Conservation (phyloP, 2,113 vertebrate species). For the Rhagologus leucostigma region DNA sequence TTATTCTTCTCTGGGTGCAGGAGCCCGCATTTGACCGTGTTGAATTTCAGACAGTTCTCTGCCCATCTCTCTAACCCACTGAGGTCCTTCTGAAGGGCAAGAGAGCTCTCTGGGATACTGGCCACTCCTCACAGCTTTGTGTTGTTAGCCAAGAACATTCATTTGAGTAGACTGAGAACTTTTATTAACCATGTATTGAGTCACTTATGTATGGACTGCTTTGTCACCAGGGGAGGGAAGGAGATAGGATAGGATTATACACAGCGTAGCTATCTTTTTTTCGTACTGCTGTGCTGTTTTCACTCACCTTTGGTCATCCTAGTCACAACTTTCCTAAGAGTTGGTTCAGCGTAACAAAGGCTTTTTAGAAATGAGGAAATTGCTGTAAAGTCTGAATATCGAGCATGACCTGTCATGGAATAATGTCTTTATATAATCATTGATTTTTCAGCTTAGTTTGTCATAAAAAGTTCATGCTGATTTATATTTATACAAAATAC, state of each 20-base stretch:
- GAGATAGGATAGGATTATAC: background rate
- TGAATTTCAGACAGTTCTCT: background rate
- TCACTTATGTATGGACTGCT: background rate
- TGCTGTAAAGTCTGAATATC: background rate
- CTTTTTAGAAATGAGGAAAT: background rate
- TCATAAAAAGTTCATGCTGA: background rate
- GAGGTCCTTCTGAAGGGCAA: background rate
- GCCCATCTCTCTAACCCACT: no score
- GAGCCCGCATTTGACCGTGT: background rate
- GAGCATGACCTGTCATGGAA: background rate
- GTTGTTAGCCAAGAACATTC: background rate
- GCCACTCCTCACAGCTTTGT: background rate
- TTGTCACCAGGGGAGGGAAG: background rate
- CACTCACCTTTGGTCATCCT: background rate
- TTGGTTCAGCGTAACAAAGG: background rate
- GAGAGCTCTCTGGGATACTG: accelerated
- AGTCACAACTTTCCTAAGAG: background rate
- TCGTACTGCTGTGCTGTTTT: background rate
- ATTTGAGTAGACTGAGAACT: background rate
- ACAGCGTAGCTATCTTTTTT: background rate
- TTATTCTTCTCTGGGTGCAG: background rate
- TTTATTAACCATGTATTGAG: background rate
- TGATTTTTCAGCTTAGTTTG: background rate
- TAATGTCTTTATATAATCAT: background rate
- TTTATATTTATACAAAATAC: background rate